These are phyloP conservation scores for Anoplopoma fimbria DNA, from an alignment of 2,113 vertebrate species.

Conservation along the genomic window DNA sequence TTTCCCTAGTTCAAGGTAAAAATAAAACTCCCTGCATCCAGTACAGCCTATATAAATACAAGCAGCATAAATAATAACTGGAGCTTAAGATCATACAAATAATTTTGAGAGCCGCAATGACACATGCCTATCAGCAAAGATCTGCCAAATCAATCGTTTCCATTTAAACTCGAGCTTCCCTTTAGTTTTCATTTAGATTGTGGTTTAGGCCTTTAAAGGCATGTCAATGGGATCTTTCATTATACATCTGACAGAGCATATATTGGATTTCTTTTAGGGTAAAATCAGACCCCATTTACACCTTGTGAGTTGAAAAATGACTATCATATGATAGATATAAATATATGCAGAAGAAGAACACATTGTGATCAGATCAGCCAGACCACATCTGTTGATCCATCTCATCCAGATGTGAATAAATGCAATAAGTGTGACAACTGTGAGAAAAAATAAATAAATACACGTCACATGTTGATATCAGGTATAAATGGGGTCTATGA, in stretches of 20 bases:
- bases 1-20: neutral
- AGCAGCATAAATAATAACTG: neutral
- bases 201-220: neutral
- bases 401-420: neutral
- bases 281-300: neutral
- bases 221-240: neutral
- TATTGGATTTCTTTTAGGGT: neutral
- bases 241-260: neutral
- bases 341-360: neutral
- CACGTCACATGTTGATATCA: neutral
- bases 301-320: neutral
- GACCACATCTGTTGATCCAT: neutral
- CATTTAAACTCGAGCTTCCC: neutral
- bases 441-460: neutral
- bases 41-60: neutral
- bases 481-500: neutral
- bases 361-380: neutral
- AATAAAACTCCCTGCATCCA: slow-evolving; percentile 2
- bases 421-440: neutral
- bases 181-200: neutral
- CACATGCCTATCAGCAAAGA: neutral
- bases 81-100: neutral
- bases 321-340: neutral
- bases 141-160: neutral
- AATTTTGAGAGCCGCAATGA: neutral